Base-by-base conservation (phyloP, 2,888 invertebrate genomes). In the Polyommatus iphigenia region DNA sequence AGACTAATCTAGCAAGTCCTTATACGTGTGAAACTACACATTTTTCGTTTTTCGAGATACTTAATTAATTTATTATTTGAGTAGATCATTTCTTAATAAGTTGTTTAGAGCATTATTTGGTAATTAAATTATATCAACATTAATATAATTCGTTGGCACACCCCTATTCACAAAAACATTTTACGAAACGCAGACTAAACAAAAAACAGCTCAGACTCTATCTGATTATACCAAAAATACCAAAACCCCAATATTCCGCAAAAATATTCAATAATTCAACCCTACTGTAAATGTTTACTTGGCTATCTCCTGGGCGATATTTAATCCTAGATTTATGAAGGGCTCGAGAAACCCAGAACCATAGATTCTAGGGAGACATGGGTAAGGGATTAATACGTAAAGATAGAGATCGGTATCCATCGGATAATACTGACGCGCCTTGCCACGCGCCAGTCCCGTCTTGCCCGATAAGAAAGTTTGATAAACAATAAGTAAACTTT, bases 261-360 rank as follows among this genome's bases (percentile, higher is more conserved):
- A 29, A 67, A 67, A 67, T 67, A 67, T 67, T 67, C 67, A 67
- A 67, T 67, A 67, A 67, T 67, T 67, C 67, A 67, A 67, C 67
- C 29, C 8, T 67, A 32, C 67, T 67, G 32, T 67, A 32, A 67
- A 41, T 73, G 73, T 73, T 46, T 73, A 46, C 46, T 73, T 15
- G 13, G 41, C 73, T 13, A 46, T 46, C 24, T 73, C 46, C 24
- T 67, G 67, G 67, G 46, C 46, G 46, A 24, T 73, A 73, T 73
- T 24, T 15, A 73, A 73, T 50, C 73, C 73, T 73, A 85, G 89
- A 91, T 91, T 89, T 91, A 91, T 90, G 85, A 85, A 81, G 83
- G 88, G 87, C 83, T 81, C 79, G 85, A 67, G 67, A 67, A 82
- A 84, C 84, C 86, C 85, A 85, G 84, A 85, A 67, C 67, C 67